Evolutionary conservation across 64 coral and sea anemone genomes (phyloP).

Genomic region (Pocillopora verrucosa): DNA sequence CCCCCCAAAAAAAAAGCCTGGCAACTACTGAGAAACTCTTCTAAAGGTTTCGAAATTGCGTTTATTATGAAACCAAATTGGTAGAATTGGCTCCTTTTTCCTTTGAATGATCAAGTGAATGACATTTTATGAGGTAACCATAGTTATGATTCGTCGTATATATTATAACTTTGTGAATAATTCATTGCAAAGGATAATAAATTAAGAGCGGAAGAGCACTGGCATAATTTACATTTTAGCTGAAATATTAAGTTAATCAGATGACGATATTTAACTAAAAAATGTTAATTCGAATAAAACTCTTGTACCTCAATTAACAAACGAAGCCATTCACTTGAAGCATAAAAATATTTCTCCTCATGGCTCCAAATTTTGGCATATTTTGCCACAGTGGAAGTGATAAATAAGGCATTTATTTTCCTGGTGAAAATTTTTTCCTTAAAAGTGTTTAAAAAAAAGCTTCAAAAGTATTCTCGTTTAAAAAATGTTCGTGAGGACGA

Average conservation of each 20-base stretch:
- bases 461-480: not conserved
- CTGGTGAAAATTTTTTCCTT: not conserved
- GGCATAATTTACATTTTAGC: slow-evolving; percentile 28
- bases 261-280: not conserved
- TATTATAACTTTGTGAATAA: slow-evolving; percentile 40
- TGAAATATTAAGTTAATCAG: not conserved
- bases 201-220: slow-evolving; percentile 1
- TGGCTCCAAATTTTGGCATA: not conserved
- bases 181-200: slow-evolving; percentile 38
- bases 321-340: not conserved
- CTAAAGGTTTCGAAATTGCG: slow-evolving; percentile 1
- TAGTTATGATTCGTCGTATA: slow-evolving; percentile 16
- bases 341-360: not conserved
- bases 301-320: not conserved
- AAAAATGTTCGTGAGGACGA: not conserved
- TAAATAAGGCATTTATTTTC: slow-evolving; percentile 22
- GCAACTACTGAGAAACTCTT: too few species aligned
- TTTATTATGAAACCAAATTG: slow-evolving; percentile 5
- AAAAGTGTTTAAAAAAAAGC: not conserved
- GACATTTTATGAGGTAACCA: not conserved
- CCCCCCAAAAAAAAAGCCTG: too few species aligned
- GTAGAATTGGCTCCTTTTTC: slow-evolving; percentile 6
- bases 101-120: slow-evolving; percentile 8
- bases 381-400: not conserved
- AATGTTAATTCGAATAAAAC: not conserved